These are phyloP conservation scores for Ophion ventricosus DNA, from an alignment of 2,888 invertebrate species.

Conservation along the genomic window DNA sequence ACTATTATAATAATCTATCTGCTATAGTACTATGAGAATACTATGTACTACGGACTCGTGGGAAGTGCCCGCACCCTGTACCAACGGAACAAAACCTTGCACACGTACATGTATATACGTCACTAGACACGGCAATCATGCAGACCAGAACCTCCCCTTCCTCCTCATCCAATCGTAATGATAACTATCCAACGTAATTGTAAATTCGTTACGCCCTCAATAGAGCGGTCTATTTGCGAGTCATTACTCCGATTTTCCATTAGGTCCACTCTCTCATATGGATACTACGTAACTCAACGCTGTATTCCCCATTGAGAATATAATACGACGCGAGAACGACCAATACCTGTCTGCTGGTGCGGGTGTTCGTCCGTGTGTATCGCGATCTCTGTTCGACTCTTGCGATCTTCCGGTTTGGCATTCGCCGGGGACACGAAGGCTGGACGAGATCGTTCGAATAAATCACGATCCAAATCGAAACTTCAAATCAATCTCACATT, in stretches of 20 bases:
- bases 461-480: slow-evolving; percentile 52
- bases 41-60: slow-evolving; percentile 69
- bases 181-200: slow-evolving; percentile 81
- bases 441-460: slow-evolving; percentile 53
- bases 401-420: slow-evolving; percentile 54
- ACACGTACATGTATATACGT: slow-evolving; percentile 60
- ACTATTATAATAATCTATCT: slow-evolving; percentile 49
- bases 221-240: slow-evolving; percentile 78
- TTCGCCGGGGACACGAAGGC: slow-evolving; percentile 35
- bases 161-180: slow-evolving; percentile 72
- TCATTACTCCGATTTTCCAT: slow-evolving; percentile 79
- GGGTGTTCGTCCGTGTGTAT: neutral
- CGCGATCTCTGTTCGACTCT: slow-evolving; percentile 3
- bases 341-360: slow-evolving; percentile 39
- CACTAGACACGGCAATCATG: slow-evolving; percentile 60
- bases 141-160: slow-evolving; percentile 70
- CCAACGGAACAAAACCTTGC: slow-evolving; percentile 65
- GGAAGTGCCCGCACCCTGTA: slow-evolving; percentile 74
- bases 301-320: slow-evolving; percentile 46
- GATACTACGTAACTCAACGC: slow-evolving; percentile 36
- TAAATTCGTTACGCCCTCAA: slow-evolving; percentile 81
- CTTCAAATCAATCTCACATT: slow-evolving; percentile 38
- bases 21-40: slow-evolving; percentile 33
- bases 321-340: slow-evolving; percentile 41
- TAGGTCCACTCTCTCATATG: slow-evolving; percentile 41